These are phyloP conservation scores for Hyles lineata DNA, from an alignment of 2,888 invertebrate species.

Conservation along the genomic window DNA sequence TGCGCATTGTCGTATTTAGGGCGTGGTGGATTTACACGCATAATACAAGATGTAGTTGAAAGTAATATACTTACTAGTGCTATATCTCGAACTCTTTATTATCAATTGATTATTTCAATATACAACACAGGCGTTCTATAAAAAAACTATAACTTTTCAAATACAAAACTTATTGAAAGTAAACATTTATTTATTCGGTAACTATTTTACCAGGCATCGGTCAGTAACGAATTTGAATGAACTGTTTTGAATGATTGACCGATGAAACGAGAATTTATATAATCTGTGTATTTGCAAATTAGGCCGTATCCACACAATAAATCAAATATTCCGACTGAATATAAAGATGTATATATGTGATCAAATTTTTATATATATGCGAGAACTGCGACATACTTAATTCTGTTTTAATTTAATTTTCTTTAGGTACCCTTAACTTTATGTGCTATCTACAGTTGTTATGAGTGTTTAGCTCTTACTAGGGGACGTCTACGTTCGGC, in stretches of 20 bases:
- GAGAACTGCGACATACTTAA: too few species aligned
- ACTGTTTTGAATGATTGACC: neutral
- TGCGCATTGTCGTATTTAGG: conserved; percentile 19
- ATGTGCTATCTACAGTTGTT: too few species aligned
- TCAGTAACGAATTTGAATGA: conserved; percentile 1
- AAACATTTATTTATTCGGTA: too few species aligned
- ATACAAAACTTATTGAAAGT: too few species aligned
- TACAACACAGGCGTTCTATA: neutral
- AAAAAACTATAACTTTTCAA: neutral
- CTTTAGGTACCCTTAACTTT: too few species aligned
- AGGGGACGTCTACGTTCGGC: too few species aligned
- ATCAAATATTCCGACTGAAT: too few species aligned
- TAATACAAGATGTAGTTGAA: neutral
- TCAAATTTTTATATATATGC: too few species aligned
- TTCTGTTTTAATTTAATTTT: too few species aligned
- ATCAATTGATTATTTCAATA: neutral
- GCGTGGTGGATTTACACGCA: conserved; percentile 26
- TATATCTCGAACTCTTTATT: neutral
- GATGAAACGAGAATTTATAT: neutral
- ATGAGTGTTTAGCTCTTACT: too few species aligned
- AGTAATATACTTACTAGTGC: neutral
- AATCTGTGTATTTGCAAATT: neutral
- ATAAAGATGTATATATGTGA: too few species aligned
- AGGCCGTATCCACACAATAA: neutral
- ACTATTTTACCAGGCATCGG: neutral